These are phyloP conservation scores for Lasioglossum lativentre DNA, from an alignment of 2,888 invertebrate species.

Conservation along the genomic window DNA sequence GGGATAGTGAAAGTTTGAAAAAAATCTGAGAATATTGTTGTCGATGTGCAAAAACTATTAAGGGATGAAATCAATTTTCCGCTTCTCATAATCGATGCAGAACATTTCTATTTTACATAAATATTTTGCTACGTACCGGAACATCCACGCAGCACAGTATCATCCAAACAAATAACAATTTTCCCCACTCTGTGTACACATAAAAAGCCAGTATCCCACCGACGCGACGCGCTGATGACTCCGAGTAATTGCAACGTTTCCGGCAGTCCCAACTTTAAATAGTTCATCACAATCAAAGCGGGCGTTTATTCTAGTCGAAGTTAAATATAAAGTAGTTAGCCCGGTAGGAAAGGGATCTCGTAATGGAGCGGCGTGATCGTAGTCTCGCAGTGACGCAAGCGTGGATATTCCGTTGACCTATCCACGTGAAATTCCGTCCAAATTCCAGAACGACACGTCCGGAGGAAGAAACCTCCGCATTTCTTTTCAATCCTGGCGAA, in stretches of 20 bases:
- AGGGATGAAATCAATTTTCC: no score
- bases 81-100: no score
- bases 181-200: background rate
- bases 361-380: background rate
- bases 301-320: background rate
- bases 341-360: background rate
- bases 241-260: background rate
- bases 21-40: no score
- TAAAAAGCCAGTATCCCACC: background rate
- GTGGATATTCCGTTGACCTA: no score
- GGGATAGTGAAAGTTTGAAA: no score
- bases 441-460: background rate
- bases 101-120: no score
- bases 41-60: no score
- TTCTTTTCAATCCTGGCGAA: background rate
- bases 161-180: background rate
- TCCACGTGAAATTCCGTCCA: background rate
- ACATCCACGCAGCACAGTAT: no score
- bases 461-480: background rate
- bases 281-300: background rate
- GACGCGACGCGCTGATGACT: background rate
- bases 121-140: no score
- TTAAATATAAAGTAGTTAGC: background rate
- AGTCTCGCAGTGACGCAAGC: no score
- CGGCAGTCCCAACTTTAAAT: background rate